Conservation (phyloP, 1,140 invertebrate genomes). For the Conus ventricosus region DNA sequence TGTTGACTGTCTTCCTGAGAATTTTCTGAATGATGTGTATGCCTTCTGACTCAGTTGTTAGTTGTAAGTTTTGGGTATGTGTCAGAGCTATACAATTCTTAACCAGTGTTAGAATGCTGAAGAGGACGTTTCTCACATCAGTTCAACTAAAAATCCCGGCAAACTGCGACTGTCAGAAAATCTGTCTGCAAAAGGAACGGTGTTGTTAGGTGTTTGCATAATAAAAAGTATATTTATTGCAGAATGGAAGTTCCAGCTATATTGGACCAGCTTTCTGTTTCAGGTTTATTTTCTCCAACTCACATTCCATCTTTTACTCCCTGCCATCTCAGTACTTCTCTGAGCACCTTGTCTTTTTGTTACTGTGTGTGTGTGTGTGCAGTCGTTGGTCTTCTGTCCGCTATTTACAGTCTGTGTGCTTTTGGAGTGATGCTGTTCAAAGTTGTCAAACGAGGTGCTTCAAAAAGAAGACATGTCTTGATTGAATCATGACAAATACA, state of each 20-base stretch:
- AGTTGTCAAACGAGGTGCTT: background rate
- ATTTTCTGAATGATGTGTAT: background rate
- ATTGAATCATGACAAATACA: too few species aligned
- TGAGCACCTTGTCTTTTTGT: background rate
- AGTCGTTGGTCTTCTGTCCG: background rate
- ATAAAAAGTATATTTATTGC: constrained; percentile 18
- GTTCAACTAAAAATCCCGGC: background rate
- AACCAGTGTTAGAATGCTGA: background rate
- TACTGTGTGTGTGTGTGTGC: background rate
- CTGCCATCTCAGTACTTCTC: background rate
- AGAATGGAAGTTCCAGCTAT: constrained; percentile 3
- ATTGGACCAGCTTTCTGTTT: constrained; percentile 27
- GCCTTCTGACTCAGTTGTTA: background rate
- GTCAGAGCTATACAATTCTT: background rate
- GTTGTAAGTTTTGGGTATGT: background rate
- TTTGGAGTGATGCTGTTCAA: background rate
- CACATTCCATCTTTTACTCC: constrained; percentile 18
- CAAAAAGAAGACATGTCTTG: background rate
- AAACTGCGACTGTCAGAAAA: background rate
- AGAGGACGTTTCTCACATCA: background rate
- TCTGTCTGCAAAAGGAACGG: constrained; percentile 20
- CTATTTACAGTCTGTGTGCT: background rate
- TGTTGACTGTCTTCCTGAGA: background rate
- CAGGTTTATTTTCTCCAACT: constrained; percentile 5
- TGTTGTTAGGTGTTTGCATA: constrained; percentile 16